Base-by-base conservation (phyloP, 2,797 vertebrate species). In the Neoniphon sammara region DNA sequence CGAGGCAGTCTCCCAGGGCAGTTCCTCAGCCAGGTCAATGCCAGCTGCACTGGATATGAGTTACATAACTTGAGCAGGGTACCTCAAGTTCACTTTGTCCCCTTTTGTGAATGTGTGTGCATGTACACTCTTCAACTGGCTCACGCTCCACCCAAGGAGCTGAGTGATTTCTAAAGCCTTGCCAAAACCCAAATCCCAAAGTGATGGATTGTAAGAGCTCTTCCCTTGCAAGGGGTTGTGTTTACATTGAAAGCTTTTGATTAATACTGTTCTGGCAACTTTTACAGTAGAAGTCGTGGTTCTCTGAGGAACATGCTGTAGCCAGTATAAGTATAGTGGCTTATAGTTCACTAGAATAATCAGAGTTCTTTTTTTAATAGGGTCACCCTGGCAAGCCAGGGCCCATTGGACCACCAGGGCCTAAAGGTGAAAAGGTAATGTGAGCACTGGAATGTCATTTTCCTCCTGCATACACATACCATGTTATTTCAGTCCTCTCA, bases 371-470 rank as follows among this genome's bases (percentile, higher is more conserved):
- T 75, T 85, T 80, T 87, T 67, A 69, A 85, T 82, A 99, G 97
- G 98, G 98, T 81, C 96, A 96, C 69, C 85, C 87, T 82, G 98
- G 98, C 66, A 95, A 93, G 65, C 82, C 92, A 39, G 98, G 98
- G 71, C 90, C 93, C n/a, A 77, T 93, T 47, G 98, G 97, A 31
- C 88, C 94, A 50, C 94, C 95, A 15, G 98, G 98, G 69, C 95
- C 94, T 63, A 99, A 97, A 94, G 97, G 98, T 92, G 96, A 98
- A 95, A 99, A 99, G 96, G 98, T 99, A 91, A 90, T 47, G 65
- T 55, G 15, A 70, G 23, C 63, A 15, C 21, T 30, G 36, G n/a
- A 46, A 30, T 47, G 23, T 49, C 15, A 44, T 66, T 8, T 20
- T 44, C 21, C 21, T 4, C 39, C 59, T 8, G 60, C 44, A 25